phyloP scores from a whole-genome alignment of 1,140 invertebrate genomes.

The Hylaeus anthracinus region DNA sequence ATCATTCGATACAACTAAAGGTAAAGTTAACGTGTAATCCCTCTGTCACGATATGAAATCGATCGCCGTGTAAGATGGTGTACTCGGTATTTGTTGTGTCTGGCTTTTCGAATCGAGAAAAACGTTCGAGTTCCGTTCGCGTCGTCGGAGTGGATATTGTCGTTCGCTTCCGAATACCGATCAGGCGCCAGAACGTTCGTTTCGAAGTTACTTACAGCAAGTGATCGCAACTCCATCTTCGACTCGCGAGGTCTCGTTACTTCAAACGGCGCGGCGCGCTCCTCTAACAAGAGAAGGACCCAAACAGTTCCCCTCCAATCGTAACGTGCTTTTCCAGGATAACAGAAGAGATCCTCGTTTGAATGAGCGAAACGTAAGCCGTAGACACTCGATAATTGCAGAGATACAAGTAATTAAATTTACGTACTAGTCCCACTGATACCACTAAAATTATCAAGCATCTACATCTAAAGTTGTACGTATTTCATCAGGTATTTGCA shows the following conservation, averaged over 20 bases:
- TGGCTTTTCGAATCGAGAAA: conserved; percentile 17
- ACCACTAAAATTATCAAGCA: too few species aligned
- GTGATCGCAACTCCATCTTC: background rate
- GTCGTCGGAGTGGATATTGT: background rate
- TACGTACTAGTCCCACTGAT: too few species aligned
- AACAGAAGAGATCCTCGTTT: too few species aligned
- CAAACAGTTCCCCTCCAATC: too few species aligned
- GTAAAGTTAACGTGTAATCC: conserved; percentile 46
- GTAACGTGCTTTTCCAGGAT: too few species aligned
- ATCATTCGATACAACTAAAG: conserved; percentile 54
- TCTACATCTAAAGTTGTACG: too few species aligned
- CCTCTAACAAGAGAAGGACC: too few species aligned
- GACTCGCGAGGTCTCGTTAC: conserved; percentile 2
- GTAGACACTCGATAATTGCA: too few species aligned
- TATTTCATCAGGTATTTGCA: too few species aligned
- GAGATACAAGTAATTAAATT: too few species aligned
- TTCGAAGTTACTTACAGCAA: background rate
- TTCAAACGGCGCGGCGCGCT: background rate
- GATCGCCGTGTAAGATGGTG: conserved; percentile 17
- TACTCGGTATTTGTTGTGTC: conserved; percentile 22
- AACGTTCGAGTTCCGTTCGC: conserved; percentile 4
- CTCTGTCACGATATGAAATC: conserved; percentile 43
- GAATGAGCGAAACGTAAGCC: too few species aligned
- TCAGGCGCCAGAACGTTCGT: background rate
- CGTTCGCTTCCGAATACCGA: background rate